These are phyloP conservation scores for Stegostoma tigrinum DNA, from an alignment of 2,113 vertebrate species.

Conservation along the genomic window DNA sequence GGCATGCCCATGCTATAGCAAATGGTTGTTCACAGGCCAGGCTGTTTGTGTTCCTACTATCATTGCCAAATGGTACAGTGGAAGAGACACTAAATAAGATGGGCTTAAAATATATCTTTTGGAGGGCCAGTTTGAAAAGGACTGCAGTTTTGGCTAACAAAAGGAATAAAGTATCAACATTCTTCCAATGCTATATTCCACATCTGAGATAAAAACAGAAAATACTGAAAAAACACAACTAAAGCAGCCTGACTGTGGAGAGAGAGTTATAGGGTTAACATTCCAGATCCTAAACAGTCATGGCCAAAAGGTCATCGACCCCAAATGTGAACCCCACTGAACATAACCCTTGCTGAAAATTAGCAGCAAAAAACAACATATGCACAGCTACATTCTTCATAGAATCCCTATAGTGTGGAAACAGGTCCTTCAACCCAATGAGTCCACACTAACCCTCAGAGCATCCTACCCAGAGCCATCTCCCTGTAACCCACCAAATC, in stretches of 20 bases:
- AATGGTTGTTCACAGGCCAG: background rate
- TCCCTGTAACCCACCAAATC: too few species aligned
- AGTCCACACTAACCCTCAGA: too few species aligned
- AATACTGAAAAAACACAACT: background rate
- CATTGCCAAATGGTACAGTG: background rate
- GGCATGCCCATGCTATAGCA: background rate
- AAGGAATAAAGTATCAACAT: background rate
- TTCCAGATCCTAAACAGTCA: background rate
- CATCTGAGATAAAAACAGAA: background rate
- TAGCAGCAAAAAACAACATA: background rate
- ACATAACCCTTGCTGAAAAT: background rate
- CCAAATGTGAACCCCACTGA: background rate
- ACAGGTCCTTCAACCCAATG: too few species aligned
- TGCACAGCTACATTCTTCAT: too few species aligned
- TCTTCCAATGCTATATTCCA: background rate
- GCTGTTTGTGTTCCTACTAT: background rate
- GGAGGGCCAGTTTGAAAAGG: background rate
- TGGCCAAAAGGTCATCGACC: background rate
- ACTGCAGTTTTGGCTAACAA: background rate
- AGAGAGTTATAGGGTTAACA: background rate
- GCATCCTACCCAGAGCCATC: too few species aligned
- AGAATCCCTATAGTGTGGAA: too few species aligned
- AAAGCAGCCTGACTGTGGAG: background rate
- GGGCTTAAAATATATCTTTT: background rate
- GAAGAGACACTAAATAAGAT: background rate